Base-by-base conservation (phyloP, 2,888 invertebrate genomes). In the Leptinotarsa juncta region DNA sequence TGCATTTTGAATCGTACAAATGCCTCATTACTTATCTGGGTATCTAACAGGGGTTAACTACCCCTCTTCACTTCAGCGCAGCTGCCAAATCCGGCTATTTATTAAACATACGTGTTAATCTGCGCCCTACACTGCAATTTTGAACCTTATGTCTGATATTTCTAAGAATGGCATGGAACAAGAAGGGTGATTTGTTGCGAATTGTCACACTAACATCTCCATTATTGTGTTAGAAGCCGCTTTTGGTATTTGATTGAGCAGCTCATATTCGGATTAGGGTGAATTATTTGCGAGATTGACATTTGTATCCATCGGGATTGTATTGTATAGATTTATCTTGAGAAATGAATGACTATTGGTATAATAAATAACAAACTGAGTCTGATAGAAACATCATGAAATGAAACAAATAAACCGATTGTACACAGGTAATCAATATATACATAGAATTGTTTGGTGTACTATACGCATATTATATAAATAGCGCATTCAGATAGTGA, bases 81-180 rank as follows among this genome's bases (percentile, higher is more conserved):
- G 88, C 88, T 88, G 88, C 86, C 87, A 87, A 86, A 86, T 86
- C 86, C 85, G 78, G 87, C 87, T 88, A 88, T 88, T 88, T 88
- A 87, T 88, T 88, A 88, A 88, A 88, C 88, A 88, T 88, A 88
- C 88, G 88, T 88, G 88, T 88, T 88, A 88, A 88, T 88, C 88
- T 86, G 82, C 82, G 82, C 81, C 78, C 79, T 78, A 79, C 79
- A 77, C 71, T 82, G 81, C 78, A 78, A 79, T 78, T 80, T 77
- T 81, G 78, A 65, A 70, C 71, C 76, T 76, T 76, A 76, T 78
- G 67, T 49, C 65, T 23, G 53, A 55, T 18, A n/a, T 50, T 23
- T 23, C 49, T 50, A 23, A 48, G 53, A 20, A 55, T n/a, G 65
- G 10, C 23, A n/a, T 67, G 65, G 57, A 71, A 70, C 66, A 53